Base-by-base conservation (phyloP, 2,113 vertebrate species). In the Chionomys nivalis region DNA sequence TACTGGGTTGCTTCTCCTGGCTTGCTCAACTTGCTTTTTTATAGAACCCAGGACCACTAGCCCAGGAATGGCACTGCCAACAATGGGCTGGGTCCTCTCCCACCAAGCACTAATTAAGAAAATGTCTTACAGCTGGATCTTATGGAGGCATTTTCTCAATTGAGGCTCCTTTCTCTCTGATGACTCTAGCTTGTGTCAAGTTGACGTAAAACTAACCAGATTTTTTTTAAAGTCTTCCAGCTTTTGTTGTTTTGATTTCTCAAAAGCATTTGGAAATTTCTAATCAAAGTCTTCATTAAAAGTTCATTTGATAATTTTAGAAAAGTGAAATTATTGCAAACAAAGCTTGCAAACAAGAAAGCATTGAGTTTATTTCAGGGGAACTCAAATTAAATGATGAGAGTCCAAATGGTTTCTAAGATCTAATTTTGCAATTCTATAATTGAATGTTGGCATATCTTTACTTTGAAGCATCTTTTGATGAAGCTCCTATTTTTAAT, bases 301-400 rank as follows among this genome's bases (percentile, higher is more conserved):
- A 70, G 82, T 68, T 90, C 33, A 93, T 97, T 92, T 95, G 65
- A 97, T 95, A 78, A 81, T 83, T 94, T 96, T 93, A 89, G 44
- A 91, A 93, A 81, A 97, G 79, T 70, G 87, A 95, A 96, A 91
- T 94, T 11, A 90, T 39, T 95, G 87, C 88, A 94, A 95, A 92
- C 47, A 93, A 94, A 95, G 79, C 79, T 81, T 92, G 24, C 26
- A 83, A 96, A 92, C 47, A 92, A 92, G 73, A 95, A 94, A 85
- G 63, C 63, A 87, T 11, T 87, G 39, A 95, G 63, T 90, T 94
- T 97, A 85, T 90, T 65, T 90, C 75, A 94, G 58, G n/a, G 21
- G 11, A 94, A 88, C 70, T 93, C 88, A 96, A 89, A 79, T 81
- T 87, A 91, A 87, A 75, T 87, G 23, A 93, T 44, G 87, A 33